Evolutionary conservation across 2,113 vertebrate species (phyloP), one percentile per base, ranked within the genome.

Genomic region (Maylandia zebra): DNA sequence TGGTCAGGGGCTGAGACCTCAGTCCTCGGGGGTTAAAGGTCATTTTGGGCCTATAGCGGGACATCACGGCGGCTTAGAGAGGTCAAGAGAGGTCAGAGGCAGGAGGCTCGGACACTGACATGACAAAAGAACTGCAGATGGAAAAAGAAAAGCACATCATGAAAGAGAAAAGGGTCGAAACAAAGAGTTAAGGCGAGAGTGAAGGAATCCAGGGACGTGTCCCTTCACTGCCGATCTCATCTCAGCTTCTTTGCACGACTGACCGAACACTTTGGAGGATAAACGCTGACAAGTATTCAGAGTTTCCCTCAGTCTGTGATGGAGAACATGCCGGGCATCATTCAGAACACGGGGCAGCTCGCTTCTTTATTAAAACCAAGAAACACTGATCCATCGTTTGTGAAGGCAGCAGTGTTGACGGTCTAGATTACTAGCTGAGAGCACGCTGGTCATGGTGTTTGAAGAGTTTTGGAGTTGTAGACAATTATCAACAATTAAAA

Each of bases 21-120:
- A 89, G 86, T 82, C 85, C 64, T 82, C n/a, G 3, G 27, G 52
- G 91, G 92, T 95, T 91, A 93, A 48, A 92, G 95, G 90, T 93
- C 88, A 90, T 30, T 52, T 5, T 79, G 27, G 43, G 76, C 64
- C 86, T 91, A 88, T 90, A 92, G 88, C 64, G 85, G 86, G 89
- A 93, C 93, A 94, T 93, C 85, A 95, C 81, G 89, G 91, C 83
- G 80, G 85, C 86, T 89, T 84, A 74, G 19, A 91, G 56, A 92
- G 91, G 94, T 94, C 92, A 79, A 38, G 57, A 86, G 86, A 93
- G 91, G 93, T 92, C 90, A 80, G 66, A 4, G 66, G 36, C 85
- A 24, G 88, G 59, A 91, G 89, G 66, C 82, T 83, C 34, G 82
- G 83, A 92, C 86, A 89, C 82, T 66, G 85, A 81, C 83, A 53